Base-by-base conservation (phyloP, 1,140 invertebrate genomes). In the Pseudoatta argentina region DNA sequence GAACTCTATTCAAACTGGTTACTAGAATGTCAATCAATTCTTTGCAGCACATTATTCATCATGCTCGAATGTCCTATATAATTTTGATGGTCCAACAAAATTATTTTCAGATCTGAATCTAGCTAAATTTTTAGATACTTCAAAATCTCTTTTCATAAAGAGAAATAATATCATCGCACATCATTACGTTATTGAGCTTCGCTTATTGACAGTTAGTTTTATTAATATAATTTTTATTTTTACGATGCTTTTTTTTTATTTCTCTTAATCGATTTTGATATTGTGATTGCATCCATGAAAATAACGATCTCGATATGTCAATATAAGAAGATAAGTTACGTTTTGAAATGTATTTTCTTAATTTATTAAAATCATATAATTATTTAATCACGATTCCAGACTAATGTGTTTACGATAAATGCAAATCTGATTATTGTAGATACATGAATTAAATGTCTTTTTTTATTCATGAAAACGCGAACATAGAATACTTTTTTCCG, bases 161-260 rank as follows among this genome's bases (percentile, higher is more conserved):
- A 44, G 16, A 69, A 69, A 48, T 24, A 48, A 71, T 39, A 5
- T 67, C 18, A 71, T 18, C 44, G 21, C 44, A 7, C n/a, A 48
- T 16, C 44, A 51, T 71, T 30, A 8, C 7, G 1, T 57, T 57
- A 75, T 57, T 16, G 6, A 55, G 27, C 3, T 55, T 57, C 5
- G 18, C 10, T 2, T 30, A 51, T 72, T 53, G 18, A 2, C 3
- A 39, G 18, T 72, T 34, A 30, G 0, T 55, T 73, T 10, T 34
- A 53, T 4, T 55, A n/a, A 18, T 73, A 12, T 57, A 57, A 34
- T 39, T 27, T 48, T 69, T 1, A 8, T 72, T 21, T 57, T 14
- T 16, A 57, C 57, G 51, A 57, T 57, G n/a, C 12, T 75, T 53
- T 75, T 53, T 75, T 53, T 72, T 18, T 71, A 27, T 3, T 16